Percentiles rank a stretch among this genome's conserved stretches.
These are phyloP conservation scores for Gadus macrocephalus DNA, from an alignment of 2,113 vertebrate species.

Conservation along the genomic window DNA sequence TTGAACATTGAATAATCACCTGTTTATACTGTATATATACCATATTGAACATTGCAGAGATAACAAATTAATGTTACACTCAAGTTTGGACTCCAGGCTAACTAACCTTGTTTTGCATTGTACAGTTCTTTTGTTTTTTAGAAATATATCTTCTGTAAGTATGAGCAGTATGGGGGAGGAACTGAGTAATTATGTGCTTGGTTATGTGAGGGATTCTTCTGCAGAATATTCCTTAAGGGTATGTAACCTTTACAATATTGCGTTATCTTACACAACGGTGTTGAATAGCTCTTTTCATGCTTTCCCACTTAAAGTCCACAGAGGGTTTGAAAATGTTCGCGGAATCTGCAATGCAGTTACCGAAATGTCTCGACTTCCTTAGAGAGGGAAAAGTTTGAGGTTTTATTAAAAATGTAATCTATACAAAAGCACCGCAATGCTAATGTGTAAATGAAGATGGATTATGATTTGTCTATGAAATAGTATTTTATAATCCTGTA, in stretches of 20 bases:
- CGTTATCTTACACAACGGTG: constrained; percentile 36
- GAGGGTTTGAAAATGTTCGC: constrained; percentile 33
- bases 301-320: constrained; percentile 51
- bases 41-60: too few relatives aligned
- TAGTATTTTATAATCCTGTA: constrained; percentile 19
- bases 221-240: constrained; percentile 36
- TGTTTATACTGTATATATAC: too few relatives aligned
- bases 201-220: constrained; percentile 42
- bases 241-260: constrained; percentile 46
- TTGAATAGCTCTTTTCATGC: constrained; percentile 41
- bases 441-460: constrained; percentile 44
- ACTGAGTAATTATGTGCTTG: constrained; percentile 30
- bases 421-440: constrained; percentile 41
- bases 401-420: constrained; percentile 43
- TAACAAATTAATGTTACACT: too few relatives aligned
- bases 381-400: constrained; percentile 19
- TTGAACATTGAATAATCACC: too few relatives aligned
- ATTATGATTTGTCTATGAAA: constrained; percentile 46
- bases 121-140: constrained; percentile 29
- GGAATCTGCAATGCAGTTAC: constrained; percentile 31
- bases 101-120: constrained; percentile 9
- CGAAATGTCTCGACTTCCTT: constrained; percentile 22
- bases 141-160: constrained; percentile 19
- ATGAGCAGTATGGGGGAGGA: constrained; percentile 37
- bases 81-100: background rate